Base-by-base conservation (phyloP, 2,797 vertebrate genomes). In the Sebastes variabilis region DNA sequence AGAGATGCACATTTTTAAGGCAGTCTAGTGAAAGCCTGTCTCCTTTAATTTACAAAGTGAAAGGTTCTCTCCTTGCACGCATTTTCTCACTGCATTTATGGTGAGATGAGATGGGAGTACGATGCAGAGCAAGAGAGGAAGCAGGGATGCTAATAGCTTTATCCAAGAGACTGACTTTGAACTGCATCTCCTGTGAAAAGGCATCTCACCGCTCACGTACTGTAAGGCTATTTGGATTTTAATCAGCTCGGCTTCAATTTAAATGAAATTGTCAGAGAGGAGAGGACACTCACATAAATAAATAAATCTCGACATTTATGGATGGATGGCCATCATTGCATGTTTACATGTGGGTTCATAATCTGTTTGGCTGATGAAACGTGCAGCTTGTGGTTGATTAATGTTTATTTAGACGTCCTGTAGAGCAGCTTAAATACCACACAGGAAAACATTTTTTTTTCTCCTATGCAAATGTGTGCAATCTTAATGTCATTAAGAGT, bases 41-140 rank as follows among this genome's bases (percentile, higher is more conserved):
- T 79, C 42, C 69, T 88, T 86, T 89, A 60, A 89, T 90, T 89
- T 87, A 72, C 69, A 82, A 84, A 79, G 68, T 62, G 38, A 71
- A 77, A 73, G 70, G 77, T 77, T 36, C 75, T 24, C 56, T 69
- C 49, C 9, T 20, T 66, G 25, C 81, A 66, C 2, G 11, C 81
- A 75, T 58, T 77, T 72, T 76, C 60, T 49, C 10, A 24, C 61
- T 38, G 74, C 65, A 66, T 75, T 85, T 82, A 54, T 79, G 67
- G 27, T 75, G 49, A 84, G 58, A 80, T 81, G 76, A 83, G 86
- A 82, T 83, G 60, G 59, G 60, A 65, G 61, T 5, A 4, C 1
- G 60, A 56, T 70, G 65, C 59, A 60, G 46, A 81, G 79, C 18
- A 66, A 65, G 60, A 65, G 72, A 55, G 30, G 52, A 66, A 79